These are phyloP conservation scores for Actinia tenebrosa DNA, from an alignment of 64 coral and sea anemone genomes.

Conservation along the genomic window DNA sequence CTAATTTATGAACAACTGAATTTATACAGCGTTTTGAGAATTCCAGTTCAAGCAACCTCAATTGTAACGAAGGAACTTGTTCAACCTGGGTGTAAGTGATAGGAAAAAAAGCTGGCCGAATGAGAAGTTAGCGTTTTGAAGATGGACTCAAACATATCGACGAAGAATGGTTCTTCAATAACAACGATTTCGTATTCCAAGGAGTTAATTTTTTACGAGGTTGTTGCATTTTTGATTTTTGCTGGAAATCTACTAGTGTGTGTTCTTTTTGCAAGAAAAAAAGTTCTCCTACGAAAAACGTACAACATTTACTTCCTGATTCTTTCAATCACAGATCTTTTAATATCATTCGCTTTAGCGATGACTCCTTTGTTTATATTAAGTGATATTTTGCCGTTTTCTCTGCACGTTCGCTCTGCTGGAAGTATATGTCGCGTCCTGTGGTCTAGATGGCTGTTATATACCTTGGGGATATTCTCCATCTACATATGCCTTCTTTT, in stretches of 20 bases:
- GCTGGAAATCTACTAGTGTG: conserved; percentile 40
- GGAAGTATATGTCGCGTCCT: background rate
- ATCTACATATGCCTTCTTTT: conserved; percentile 50
- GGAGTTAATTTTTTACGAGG: background rate
- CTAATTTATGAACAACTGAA: background rate
- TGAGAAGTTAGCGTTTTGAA: background rate
- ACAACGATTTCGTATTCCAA: background rate
- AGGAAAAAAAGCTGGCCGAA: too few relatives aligned
- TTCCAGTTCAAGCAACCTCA: too few relatives aligned
- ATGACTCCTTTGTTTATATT: conserved; percentile 6
- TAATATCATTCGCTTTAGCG: background rate
- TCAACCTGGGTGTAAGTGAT: too few relatives aligned
- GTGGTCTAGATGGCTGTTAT: conserved; percentile 48
- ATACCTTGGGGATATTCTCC: conserved; percentile 19
- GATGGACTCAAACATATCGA: background rate
- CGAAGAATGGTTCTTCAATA: background rate
- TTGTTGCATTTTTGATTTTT: conserved; percentile 29
- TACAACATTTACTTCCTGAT: conserved; percentile 42
- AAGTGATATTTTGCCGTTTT: conserved; percentile 10
- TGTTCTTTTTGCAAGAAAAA: conserved; percentile 42
- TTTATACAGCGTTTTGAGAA: background rate
- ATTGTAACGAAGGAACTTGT: too few relatives aligned
- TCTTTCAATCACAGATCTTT: conserved; percentile 30
- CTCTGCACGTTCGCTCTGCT: background rate
- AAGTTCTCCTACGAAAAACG: conserved; percentile 35